Evolutionary conservation across 2,888 invertebrate genomes (phyloP), one percentile per base, ranked within the genome.

Genomic region (Drosophila rellima): DNA sequence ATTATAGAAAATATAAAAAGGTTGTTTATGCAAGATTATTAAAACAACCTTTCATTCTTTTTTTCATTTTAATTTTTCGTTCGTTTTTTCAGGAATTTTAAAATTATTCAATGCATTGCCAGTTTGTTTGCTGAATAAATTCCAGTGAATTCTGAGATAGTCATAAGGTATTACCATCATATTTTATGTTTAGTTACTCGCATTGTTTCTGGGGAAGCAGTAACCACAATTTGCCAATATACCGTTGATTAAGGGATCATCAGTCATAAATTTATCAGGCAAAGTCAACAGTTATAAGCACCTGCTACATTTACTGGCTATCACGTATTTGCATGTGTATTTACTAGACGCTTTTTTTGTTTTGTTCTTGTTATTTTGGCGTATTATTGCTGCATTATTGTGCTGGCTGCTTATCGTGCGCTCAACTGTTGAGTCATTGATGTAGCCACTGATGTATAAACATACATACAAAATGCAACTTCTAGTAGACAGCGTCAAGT

Each of bases 351-450:
- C 45, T 35, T 35, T 37, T 37, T 23, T 67, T 50, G 17, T 51
- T 65, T 59, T 66, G 56, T 56, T 57, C 45, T 11, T 62, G 17
- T 35, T 33, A 40, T 54, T 50, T 72, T 63, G 52, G 42, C n/a
- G 3, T 52, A 48, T 51, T 55, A 62, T 57, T 56, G 40, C 64
- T 59, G 47, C 40, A 52, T 47, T 51, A 44, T 57, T 67, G 50
- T 63, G 47, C 29, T 18, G 18, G n/a, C 23, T 44, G 20, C 81
- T 84, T 89, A 82, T 89, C 77, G 85, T 71, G 37, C 76, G 55
- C 76, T 74, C 70, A 87, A 82, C 82, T 81, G 75, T 84, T 87
- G 85, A 85, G 72, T 85, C 89, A 87, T 59, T 35, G 26, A 37
- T 37, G 37, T 50, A 35, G 47, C 50, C 20, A 23, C 31, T 52